Conservation (phyloP, 2,113 vertebrate genomes). For the Etia nguti region DNA sequence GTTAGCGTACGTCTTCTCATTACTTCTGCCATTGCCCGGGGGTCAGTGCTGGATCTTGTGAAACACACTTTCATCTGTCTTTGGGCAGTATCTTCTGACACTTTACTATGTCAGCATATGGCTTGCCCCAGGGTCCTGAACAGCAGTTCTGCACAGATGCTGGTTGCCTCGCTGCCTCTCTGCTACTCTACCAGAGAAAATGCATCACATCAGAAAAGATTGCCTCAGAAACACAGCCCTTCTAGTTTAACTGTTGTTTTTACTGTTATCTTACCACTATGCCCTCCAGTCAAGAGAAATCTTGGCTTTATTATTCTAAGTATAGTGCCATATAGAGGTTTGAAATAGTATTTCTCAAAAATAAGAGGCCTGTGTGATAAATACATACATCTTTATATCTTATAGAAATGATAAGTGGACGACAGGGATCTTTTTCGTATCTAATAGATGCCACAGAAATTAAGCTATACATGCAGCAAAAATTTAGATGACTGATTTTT, state of each 20-base stretch:
- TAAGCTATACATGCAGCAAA: not conserved
- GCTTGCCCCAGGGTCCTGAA: constrained; percentile 30
- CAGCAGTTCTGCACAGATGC: constrained; percentile 45
- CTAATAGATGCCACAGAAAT: not conserved
- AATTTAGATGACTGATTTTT: not conserved
- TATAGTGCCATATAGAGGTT: not conserved
- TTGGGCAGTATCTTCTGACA: constrained; percentile 42
- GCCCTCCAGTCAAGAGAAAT: not conserved
- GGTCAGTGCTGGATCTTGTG: constrained; percentile 27
- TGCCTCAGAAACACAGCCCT: not conserved
- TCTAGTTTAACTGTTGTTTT: not conserved
- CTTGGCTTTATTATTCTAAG: not conserved
- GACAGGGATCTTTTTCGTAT: not conserved
- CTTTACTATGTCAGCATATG: constrained; percentile 53
- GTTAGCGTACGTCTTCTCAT: constrained; percentile 23
- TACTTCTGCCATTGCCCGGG: constrained; percentile 10
- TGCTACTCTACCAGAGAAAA: not conserved
- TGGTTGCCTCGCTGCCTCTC: not conserved
- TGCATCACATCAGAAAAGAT: not conserved
- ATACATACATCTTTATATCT: not conserved
- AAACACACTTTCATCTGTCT: constrained; percentile 51
- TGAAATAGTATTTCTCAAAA: not conserved
- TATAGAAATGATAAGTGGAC: not conserved
- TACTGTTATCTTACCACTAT: not conserved
- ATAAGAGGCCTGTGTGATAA: not conserved